A percentile compares a stretch with the other conserved stretches of the same genome.
These are phyloP conservation scores for Hozukius guyotensis DNA, from an alignment of 2,797 vertebrate species.

Conservation along the genomic window DNA sequence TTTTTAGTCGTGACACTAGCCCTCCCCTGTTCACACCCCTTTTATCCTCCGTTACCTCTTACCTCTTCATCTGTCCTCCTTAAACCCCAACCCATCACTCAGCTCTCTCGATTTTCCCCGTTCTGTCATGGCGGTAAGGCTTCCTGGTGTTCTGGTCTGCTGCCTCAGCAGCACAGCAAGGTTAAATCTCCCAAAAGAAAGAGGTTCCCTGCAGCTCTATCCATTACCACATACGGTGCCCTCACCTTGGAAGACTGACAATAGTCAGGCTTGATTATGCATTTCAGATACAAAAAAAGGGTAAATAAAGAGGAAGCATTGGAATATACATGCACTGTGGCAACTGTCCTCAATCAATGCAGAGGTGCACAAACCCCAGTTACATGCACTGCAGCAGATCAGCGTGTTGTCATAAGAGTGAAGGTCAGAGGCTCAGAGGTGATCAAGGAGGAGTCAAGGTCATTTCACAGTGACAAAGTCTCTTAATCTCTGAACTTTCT, in stretches of 20 bases:
- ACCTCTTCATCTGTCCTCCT: conserved; percentile 27
- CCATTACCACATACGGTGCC: conserved; percentile 46
- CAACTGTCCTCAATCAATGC: not conserved
- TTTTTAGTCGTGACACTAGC: conserved; percentile 8
- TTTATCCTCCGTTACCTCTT: conserved; percentile 20
- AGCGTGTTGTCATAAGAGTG: not conserved
- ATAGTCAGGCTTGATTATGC: conserved; percentile 53
- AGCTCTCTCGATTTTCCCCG: not conserved
- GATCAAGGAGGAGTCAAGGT: conserved; percentile 41
- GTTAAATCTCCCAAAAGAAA: conserved; percentile 65
- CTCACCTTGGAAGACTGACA: conserved; percentile 48
- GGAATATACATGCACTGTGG: not conserved
- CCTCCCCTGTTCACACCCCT: not conserved
- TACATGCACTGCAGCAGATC: not conserved
- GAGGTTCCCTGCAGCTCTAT: conserved; percentile 47
- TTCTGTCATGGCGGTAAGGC: conserved; percentile 14
- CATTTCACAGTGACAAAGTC: conserved; percentile 9
- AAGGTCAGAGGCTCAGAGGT: not conserved
- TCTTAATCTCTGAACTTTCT: conserved; percentile 47
- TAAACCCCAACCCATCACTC: conserved; percentile 7
- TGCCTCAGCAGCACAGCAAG: conserved; percentile 75
- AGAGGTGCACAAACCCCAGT: not conserved
- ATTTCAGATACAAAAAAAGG: conserved; percentile 34
- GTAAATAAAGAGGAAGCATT: not conserved
- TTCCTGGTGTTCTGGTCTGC: conserved; percentile 63